These are phyloP conservation scores for Ctena decussata DNA, from an alignment of 2,888 invertebrate species.

Conservation along the genomic window DNA sequence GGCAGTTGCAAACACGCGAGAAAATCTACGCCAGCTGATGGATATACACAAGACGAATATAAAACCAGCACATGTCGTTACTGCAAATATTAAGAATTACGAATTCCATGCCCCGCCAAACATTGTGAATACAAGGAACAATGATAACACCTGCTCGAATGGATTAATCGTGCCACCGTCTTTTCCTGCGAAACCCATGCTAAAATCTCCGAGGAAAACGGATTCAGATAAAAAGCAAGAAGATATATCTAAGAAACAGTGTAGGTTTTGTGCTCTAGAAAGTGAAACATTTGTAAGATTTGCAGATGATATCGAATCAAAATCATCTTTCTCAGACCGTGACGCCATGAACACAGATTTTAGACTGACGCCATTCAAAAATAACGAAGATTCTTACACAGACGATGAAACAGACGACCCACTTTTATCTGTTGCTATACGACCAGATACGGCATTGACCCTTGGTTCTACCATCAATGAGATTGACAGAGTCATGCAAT, in stretches of 20 bases:
- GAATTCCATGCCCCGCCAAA: constrained; percentile 54
- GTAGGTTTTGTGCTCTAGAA: not conserved
- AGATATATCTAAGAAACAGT: not conserved
- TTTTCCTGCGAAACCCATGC: constrained; percentile 52
- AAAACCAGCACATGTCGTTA: constrained; percentile 47
- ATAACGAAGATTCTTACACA: not conserved
- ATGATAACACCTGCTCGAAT: not conserved
- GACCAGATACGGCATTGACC: constrained; percentile 62
- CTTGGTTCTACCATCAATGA: constrained; percentile 59
- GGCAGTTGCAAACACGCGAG: constrained; percentile 60
- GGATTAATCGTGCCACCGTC: constrained; percentile 33
- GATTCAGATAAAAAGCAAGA: not conserved
- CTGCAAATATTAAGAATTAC: constrained; percentile 64
- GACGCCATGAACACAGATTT: not conserved
- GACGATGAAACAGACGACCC: constrained; percentile 46
- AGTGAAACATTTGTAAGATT: not conserved
- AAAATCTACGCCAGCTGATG: constrained; percentile 60
- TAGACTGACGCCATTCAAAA: not conserved
- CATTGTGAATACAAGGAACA: not conserved
- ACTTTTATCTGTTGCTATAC: constrained; percentile 47
- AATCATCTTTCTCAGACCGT: not conserved
- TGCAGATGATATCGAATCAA: not conserved
- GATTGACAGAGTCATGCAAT: constrained; percentile 48
- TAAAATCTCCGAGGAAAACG: constrained; percentile 5
- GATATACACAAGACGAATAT: constrained; percentile 58